A percentile compares a stretch with the other conserved stretches of the same genome.
Conservation (phyloP, 1,140 invertebrate genomes). For the Pectinophora gossypiella region DNA sequence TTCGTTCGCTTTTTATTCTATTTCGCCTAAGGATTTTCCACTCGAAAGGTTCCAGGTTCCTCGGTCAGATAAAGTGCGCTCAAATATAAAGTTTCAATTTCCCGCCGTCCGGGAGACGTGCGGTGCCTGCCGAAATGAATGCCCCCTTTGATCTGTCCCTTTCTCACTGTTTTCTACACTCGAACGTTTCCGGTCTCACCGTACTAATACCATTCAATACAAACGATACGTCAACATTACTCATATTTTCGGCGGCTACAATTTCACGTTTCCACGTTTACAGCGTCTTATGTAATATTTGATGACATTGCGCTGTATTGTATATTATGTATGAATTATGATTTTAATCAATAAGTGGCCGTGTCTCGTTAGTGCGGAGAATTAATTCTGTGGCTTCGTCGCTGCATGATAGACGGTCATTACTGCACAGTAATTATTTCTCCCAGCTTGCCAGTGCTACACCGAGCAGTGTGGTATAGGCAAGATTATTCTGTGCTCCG, state of each 20-base stretch:
- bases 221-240: not conserved
- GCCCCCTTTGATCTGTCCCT: conserved; percentile 32
- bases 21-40: conserved; percentile 49
- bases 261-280: no score
- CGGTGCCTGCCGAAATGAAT: conserved; percentile 39
- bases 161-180: conserved; percentile 9
- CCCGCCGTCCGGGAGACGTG: conserved; percentile 39
- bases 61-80: conserved; percentile 60
- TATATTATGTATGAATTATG: no score
- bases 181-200: not conserved
- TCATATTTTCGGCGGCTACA: not conserved
- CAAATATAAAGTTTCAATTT: conserved; percentile 72
- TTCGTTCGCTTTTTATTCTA: conserved; percentile 47
- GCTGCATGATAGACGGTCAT: no score
- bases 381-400: no score
- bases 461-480: no score
- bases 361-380: no score
- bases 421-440: no score
- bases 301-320: no score
- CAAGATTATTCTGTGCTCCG: no score
- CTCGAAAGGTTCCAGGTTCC: conserved; percentile 40
- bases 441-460: no score
- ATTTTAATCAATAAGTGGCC: no score
- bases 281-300: no score
- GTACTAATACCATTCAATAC: not conserved